These are phyloP conservation scores for Microcebus ravelobensis DNA, from an alignment of 2,113 vertebrate genomes.

Conservation along the genomic window DNA sequence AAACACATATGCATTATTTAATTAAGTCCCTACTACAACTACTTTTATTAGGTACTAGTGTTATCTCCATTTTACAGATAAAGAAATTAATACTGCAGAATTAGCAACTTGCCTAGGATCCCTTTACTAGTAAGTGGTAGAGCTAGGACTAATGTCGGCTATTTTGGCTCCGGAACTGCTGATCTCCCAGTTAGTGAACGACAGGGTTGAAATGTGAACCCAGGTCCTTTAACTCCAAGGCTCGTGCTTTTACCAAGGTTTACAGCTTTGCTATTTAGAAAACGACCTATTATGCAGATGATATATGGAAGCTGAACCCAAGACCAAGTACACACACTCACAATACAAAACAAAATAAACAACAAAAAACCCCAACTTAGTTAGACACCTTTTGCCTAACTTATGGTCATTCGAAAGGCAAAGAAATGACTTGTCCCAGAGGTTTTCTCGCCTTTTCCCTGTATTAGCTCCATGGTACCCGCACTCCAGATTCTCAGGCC, in stretches of 20 bases:
- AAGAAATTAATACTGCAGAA: conserved; percentile 8
- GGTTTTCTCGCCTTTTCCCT: background rate
- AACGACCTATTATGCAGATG: background rate
- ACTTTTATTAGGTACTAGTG: background rate
- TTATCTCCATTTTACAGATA: conserved; percentile 29
- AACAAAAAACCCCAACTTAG: background rate
- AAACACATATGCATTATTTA: background rate
- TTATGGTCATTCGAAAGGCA: background rate
- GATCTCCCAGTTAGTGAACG: background rate
- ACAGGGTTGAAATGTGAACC: background rate
- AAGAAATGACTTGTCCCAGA: background rate
- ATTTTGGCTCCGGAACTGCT: background rate
- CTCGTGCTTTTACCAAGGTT: background rate
- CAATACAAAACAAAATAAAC: background rate
- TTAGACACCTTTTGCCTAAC: background rate
- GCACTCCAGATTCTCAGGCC: background rate
- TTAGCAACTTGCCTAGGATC: background rate
- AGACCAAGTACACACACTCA: background rate
- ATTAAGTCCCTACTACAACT: conserved; percentile 9
- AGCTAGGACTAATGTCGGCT: background rate
- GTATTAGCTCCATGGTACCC: background rate
- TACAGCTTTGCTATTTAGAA: background rate
- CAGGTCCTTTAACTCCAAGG: background rate
- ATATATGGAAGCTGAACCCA: background rate
- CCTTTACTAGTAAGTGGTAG: background rate